Percentiles rank a stretch among this genome's conserved stretches.
phyloP scores from a whole-genome alignment of 2,113 vertebrate species.

The Hystrix brachyura region DNA sequence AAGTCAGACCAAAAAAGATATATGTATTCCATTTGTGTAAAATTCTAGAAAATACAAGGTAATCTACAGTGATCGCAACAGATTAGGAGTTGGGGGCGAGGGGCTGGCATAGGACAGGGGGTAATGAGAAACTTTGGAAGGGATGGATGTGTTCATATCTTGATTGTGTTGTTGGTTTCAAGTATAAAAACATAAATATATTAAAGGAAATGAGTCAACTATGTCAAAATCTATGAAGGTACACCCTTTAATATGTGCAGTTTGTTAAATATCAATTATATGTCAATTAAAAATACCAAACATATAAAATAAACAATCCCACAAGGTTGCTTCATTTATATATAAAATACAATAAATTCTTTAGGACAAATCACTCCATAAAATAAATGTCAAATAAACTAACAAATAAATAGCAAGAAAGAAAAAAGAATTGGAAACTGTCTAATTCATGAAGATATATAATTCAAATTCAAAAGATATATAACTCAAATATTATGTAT shows the following conservation, averaged over 20 bases:
- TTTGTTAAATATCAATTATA: background rate
- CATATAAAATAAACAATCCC: background rate
- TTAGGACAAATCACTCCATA: background rate
- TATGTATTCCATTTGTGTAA: background rate
- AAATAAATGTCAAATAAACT: background rate
- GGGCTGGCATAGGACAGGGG: background rate
- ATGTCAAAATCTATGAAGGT: background rate
- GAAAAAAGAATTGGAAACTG: background rate
- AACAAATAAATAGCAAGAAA: constrained; percentile 45
- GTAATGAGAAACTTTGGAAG: background rate
- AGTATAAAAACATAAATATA: background rate
- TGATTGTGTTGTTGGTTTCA: background rate
- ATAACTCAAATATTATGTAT: background rate
- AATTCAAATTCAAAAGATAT: background rate
- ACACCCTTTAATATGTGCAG: background rate
- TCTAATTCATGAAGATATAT: background rate
- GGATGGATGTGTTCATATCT: background rate
- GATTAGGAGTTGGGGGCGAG: background rate
- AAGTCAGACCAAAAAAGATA: background rate
- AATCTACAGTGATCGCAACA: background rate
- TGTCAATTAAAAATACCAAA: background rate
- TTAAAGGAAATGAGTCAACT: background rate
- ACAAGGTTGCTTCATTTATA: background rate
- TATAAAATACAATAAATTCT: constrained; percentile 15
- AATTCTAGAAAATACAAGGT: background rate